A percentile compares a stretch with the other conserved stretches of the same genome.
Evolutionary conservation across 2,113 vertebrate genomes (phyloP).

Genomic region (Etia nguti): DNA sequence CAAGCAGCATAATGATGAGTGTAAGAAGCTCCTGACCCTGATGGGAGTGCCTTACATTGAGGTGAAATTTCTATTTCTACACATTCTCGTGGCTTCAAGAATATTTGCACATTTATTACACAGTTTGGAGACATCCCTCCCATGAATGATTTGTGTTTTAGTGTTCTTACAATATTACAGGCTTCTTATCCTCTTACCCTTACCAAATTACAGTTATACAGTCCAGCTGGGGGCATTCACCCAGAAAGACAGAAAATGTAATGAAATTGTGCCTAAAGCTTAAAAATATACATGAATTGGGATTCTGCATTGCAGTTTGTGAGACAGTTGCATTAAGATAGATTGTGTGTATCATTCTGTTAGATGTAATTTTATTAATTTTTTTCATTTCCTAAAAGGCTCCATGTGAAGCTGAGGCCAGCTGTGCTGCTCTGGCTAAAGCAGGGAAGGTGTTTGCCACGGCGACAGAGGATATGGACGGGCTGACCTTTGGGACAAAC

Average conservation of each 20-base stretch:
- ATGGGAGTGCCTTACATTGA: slow-evolving; percentile 95
- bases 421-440: slow-evolving; percentile 84
- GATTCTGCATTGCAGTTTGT: background rate
- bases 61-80: slow-evolving; percentile 18
- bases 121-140: background rate
- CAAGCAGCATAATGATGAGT: slow-evolving; percentile 89
- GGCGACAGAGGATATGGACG: slow-evolving; percentile 96
- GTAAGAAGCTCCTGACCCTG: slow-evolving; percentile 84
- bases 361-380: background rate
- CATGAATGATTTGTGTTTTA: background rate
- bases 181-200: background rate
- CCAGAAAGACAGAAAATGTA: background rate
- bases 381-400: slow-evolving; percentile 63
- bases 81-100: background rate
- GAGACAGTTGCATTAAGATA: background rate
- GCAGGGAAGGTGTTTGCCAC: slow-evolving; percentile 89
- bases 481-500: slow-evolving; percentile 90
- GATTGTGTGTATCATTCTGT: background rate
- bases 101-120: background rate
- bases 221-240: background rate
- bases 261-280: background rate
- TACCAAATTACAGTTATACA: background rate
- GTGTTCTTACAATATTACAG: background rate
- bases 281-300: background rate
- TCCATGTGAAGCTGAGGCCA: slow-evolving; percentile 92